Base-by-base conservation (phyloP, 92 coral and sea anemone genomes). In the Porites cylindrica region DNA sequence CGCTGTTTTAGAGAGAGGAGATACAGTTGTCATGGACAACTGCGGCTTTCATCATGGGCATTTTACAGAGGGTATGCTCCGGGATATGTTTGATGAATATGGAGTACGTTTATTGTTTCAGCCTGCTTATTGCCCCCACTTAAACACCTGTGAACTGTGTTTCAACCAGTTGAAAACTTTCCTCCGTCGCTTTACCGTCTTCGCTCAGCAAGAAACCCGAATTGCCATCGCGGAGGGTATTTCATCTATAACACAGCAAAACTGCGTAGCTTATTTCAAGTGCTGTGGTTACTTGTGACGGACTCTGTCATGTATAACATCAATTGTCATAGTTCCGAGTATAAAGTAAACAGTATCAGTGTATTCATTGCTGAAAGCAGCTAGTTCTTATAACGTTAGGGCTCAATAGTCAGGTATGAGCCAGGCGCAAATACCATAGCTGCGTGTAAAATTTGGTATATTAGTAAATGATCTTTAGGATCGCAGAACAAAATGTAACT, bases 101-200 rank as follows among this genome's bases (percentile, higher is more conserved):
- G 88, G 88, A 54, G 88, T 83, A 12, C 47, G 71, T 32, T 83
- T 89, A 62, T 17, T 89, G 70, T 89, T 89, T 70, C 81, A 83
- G 79, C 88, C 92, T 10, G 78, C 88, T 51, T 89, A 89, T 82
- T 75, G 79, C 17, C 91, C 88, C 43, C 91, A 88, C 54, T 77
- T 88, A 52, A 88, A 88, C 54, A 82, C 91, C 47, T 88, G 91
- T 88, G 91, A 82, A 80, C 68, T 83, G 80, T 82, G 91, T 56
- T 88, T 88, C 82, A 67, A 88, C 66, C 88, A 88, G 59, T 66
- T 83, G 66, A 88, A 83, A 76, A 64, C 23, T 80, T 80, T 80
- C 26, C 85, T 80, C 76, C 66, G 76, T 80, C 76, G 52, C 66
- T 80, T 80, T 80, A 19, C 85, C 24, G 17, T 67, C 17, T 67